Conservation (phyloP, 2,888 invertebrate species). For the Tachina fera region DNA sequence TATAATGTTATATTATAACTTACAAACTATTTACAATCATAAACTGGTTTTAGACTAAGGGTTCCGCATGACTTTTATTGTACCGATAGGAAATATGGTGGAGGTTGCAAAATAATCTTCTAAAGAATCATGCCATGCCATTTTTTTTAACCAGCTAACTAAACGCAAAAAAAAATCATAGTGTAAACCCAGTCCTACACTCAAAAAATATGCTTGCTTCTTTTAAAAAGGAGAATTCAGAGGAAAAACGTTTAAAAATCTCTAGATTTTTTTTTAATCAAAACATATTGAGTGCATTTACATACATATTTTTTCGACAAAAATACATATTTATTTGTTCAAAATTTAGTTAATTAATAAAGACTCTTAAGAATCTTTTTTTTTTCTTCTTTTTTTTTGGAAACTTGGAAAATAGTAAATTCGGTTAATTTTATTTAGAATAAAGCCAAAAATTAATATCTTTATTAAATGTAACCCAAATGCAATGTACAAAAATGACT, state of each 20-base stretch:
- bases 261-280: neutral
- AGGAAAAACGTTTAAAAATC: slow-evolving; percentile 1
- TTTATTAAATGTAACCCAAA: slow-evolving; percentile 31
- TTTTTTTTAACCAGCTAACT: too few species aligned
- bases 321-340: slow-evolving; percentile 14
- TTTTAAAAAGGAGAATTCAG: neutral
- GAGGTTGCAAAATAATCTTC: too few species aligned
- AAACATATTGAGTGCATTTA: slow-evolving; percentile 30
- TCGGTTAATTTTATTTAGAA: slow-evolving; percentile 36
- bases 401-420: neutral
- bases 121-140: too few species aligned
- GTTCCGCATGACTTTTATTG: too few species aligned
- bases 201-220: slow-evolving; percentile 59
- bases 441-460: slow-evolving; percentile 44
- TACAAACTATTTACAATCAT: slow-evolving; percentile 81
- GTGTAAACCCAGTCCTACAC: slow-evolving; percentile 38
- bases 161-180: too few species aligned
- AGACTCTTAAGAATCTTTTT: slow-evolving; percentile 15
- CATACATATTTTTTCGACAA: neutral
- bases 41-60: too few species aligned
- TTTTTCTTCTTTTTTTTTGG: neutral
- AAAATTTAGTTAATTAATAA: slow-evolving; percentile 19
- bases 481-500: slow-evolving; percentile 55
- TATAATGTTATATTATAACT: slow-evolving; percentile 75
- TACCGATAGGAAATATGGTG: too few species aligned